Conservation (phyloP, 1,140 invertebrate species). For the Drosophila azteca region DNA sequence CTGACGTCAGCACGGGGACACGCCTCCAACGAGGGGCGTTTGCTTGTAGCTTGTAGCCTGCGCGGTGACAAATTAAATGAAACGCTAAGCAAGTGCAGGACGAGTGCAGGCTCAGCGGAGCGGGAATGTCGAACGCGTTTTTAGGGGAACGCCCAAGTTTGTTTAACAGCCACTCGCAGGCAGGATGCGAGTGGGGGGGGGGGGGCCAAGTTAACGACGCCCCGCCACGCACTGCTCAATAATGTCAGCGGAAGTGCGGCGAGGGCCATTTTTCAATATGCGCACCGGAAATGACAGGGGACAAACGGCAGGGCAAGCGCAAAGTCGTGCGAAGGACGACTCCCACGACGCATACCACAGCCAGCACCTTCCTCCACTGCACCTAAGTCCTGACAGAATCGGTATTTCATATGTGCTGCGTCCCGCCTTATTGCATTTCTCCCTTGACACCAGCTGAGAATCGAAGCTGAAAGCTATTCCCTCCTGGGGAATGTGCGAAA, state of each 20-base stretch:
- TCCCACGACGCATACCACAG: too few relatives aligned
- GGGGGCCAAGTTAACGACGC: conserved; percentile 65
- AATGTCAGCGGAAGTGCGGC: conserved; percentile 70
- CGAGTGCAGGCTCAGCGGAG: conserved; percentile 31
- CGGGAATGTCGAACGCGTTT: conserved; percentile 29
- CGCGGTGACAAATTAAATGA: conserved; percentile 68
- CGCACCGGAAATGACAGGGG: conserved; percentile 66
- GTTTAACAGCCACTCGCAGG: conserved; percentile 39
- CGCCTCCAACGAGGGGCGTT: conserved; percentile 47
- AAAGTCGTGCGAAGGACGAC: conserved; percentile 18
- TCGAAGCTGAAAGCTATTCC: conserved; percentile 17
- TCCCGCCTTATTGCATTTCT: conserved; percentile 61
- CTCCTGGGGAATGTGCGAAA: conserved; percentile 34
- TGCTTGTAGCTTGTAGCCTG: neutral
- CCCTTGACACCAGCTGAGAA: conserved; percentile 20
- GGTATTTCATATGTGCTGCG: conserved; percentile 11
- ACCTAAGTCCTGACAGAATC: conserved; percentile 2
- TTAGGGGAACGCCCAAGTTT: conserved; percentile 45
- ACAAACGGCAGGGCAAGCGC: conserved; percentile 25
- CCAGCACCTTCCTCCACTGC: conserved; percentile 10
- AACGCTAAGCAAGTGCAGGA: conserved; percentile 21
- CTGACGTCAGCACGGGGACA: conserved; percentile 63
- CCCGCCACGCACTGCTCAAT: conserved; percentile 55
- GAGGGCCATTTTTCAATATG: conserved; percentile 75
- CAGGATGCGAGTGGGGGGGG: conserved; percentile 51